Percentiles rank a stretch among this genome's conserved stretches.
phyloP scores from a whole-genome alignment of 1,140 invertebrate species.

The Caenorhabditis remanei region DNA sequence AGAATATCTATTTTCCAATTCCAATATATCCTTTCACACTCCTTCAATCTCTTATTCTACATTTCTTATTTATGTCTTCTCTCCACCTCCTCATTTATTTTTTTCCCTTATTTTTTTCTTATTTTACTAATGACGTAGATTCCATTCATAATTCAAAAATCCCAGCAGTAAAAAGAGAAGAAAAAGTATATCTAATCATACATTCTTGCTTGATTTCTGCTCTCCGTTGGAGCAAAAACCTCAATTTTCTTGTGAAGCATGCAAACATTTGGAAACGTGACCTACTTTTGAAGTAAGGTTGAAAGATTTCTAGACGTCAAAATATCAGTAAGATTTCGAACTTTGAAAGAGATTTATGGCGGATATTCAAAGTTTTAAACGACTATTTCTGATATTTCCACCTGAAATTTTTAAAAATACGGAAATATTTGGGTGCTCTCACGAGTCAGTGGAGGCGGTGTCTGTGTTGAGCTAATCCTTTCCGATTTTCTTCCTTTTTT shows the following conservation, averaged over 20 bases:
- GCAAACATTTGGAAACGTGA: too few relatives aligned
- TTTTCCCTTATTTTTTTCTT: conserved; percentile 10
- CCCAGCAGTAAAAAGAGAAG: neutral
- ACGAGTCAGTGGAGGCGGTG: conserved; percentile 5
- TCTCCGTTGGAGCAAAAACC: neutral
- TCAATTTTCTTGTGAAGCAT: neutral
- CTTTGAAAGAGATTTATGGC: too few relatives aligned
- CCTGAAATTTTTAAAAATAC: neutral
- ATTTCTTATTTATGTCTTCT: conserved; percentile 50
- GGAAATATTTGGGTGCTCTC: conserved; percentile 10
- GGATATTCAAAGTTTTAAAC: too few relatives aligned
- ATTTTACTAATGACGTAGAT: conserved; percentile 39
- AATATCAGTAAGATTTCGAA: too few relatives aligned
- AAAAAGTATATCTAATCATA: conserved; percentile 30
- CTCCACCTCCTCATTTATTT: conserved; percentile 48
- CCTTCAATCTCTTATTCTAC: conserved; percentile 42
- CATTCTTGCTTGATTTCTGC: conserved; percentile 40
- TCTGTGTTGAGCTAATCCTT: conserved; percentile 44
- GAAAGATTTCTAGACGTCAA: too few relatives aligned
- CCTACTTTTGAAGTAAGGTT: too few relatives aligned
- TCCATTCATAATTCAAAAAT: conserved; percentile 47
- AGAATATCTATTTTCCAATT: conserved; percentile 13
- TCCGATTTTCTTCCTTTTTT: conserved; percentile 24
- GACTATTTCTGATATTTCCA: too few relatives aligned
- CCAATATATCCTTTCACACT: neutral